Base-by-base conservation (phyloP, 1,140 invertebrate genomes). In the Ostrea edulis region DNA sequence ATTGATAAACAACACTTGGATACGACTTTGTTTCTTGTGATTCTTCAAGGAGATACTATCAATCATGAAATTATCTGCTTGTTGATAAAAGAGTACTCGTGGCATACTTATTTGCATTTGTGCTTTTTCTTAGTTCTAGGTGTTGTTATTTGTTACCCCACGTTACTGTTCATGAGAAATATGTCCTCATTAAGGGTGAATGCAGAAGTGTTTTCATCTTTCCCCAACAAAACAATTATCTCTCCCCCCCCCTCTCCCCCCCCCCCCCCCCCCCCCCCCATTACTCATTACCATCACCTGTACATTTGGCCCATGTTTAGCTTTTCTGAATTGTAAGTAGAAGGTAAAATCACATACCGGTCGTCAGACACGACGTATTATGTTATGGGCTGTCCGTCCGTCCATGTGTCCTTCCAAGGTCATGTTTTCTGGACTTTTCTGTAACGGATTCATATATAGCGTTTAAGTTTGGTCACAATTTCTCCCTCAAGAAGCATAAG, bases 91-190 rank as follows among this genome's bases (percentile, higher is more conserved):
- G n/a, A 62, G 17, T 62, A 0, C 17, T 62, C 55, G 7, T 62
- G 55, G 35, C n/a, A 62, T 71, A 71, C 25, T 71, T 71, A 71
- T 71, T 71, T 71, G 68, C 68, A 71, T 71, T 35, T 71, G 68
- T 71, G 68, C 68, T 71, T 25, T 29, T 62, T 62, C 35, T 44
- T n/a, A 62, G 58, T 62, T 20, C 14, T n/a, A 14, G 12, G 5
- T 62, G 58, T 62, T 62, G 58, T 62, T 12, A 62, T 62, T 12
- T 62, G 58, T 62, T 62, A 14, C 9, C 17, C 14, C 58, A 20
- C 17, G 58, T 62, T 62, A 62, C 14, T 62, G 35, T 44, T 44
- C 35, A 44, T 44, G 5, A 44, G 35, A 44, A 5, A 44, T 44
- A 44, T 5, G 5, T 44, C 35, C 35, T 44, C 35, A 44, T 62